Evolutionary conservation across 2,113 vertebrate species (phyloP).

Genomic region (Mionectes macconnelli): DNA sequence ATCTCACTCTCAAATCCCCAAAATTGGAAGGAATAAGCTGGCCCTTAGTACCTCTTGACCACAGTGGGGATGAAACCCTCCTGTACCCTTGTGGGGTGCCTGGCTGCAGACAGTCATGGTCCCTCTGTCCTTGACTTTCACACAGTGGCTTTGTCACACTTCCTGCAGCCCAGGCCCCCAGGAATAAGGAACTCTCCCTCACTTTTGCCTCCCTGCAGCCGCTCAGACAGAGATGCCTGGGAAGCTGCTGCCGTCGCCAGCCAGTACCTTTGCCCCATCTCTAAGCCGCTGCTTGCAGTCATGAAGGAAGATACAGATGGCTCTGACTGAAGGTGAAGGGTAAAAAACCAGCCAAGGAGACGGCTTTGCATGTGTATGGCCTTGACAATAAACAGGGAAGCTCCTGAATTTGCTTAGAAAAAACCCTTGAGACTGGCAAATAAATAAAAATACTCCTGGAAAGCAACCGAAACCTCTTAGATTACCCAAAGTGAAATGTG

Average conservation of each 20-base stretch:
- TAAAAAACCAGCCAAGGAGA: background rate
- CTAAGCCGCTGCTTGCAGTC: background rate
- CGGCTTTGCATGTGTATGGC: background rate
- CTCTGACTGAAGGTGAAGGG: background rate
- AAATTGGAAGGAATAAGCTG: background rate
- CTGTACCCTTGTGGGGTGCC: background rate
- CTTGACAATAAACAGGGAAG: background rate
- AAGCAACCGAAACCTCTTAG: background rate
- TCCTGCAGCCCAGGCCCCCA: background rate
- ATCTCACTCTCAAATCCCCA: background rate
- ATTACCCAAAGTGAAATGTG: background rate
- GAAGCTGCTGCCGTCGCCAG: conserved; percentile 32
- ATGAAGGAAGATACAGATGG: background rate
- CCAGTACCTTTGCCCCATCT: conserved; percentile 11
- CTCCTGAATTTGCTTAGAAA: background rate
- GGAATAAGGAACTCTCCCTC: background rate
- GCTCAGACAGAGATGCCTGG: background rate
- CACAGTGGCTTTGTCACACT: background rate
- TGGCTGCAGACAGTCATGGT: background rate
- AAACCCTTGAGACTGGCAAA: background rate
- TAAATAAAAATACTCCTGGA: background rate
- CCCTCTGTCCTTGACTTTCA: background rate
- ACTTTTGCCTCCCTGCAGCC: background rate
- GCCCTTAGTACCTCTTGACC: background rate
- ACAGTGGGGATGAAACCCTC: background rate